These are phyloP conservation scores for Charina bottae DNA, from an alignment of 2,113 vertebrate genomes.

Conservation along the genomic window DNA sequence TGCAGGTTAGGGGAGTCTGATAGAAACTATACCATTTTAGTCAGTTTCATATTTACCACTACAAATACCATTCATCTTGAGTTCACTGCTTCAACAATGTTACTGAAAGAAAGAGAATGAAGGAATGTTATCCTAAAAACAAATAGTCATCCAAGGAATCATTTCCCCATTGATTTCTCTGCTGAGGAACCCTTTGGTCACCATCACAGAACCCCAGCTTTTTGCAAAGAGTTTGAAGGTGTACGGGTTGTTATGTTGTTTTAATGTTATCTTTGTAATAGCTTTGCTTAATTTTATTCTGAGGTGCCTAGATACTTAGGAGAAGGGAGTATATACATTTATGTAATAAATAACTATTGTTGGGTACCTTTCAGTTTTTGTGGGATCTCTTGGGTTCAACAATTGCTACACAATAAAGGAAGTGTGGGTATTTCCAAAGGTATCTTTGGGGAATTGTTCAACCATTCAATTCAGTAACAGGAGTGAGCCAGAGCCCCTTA, in stretches of 20 bases:
- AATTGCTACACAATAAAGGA: not conserved
- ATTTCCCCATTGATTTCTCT: not conserved
- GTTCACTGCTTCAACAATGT: not conserved
- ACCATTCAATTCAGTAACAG: too few relatives aligned
- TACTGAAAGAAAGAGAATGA: not conserved
- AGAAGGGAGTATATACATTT: too few relatives aligned
- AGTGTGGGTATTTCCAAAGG: not conserved
- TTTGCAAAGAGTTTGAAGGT: not conserved
- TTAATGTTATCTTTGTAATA: too few relatives aligned
- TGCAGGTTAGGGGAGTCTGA: too few relatives aligned
- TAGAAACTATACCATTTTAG: not conserved
- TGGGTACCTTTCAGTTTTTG: not conserved
- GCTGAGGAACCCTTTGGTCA: not conserved
- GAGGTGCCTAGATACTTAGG: too few relatives aligned
- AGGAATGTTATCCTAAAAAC: not conserved
- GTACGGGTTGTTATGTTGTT: too few relatives aligned
- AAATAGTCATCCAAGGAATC: not conserved
- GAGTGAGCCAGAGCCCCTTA: not conserved
- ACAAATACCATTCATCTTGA: not conserved
- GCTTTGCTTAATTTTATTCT: too few relatives aligned
- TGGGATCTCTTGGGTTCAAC: not conserved
- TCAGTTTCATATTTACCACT: not conserved
- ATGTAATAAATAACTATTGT: not conserved
- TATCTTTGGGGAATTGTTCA: too few relatives aligned
- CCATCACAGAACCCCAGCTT: not conserved